phyloP scores from a whole-genome alignment of 2,797 vertebrate species.

The Lates japonicus region DNA sequence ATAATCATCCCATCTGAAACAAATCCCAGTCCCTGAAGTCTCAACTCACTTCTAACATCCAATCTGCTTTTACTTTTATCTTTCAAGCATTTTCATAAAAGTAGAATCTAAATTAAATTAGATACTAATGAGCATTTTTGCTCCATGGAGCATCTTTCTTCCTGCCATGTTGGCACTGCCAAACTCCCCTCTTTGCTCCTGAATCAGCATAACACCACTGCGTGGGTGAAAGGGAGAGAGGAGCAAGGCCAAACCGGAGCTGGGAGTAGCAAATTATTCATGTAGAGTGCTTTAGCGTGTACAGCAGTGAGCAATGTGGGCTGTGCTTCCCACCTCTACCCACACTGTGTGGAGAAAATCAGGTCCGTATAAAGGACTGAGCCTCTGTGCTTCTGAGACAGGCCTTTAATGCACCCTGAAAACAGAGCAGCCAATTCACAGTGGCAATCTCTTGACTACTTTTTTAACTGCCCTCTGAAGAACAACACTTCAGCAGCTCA shows the following conservation, averaged over 20 bases:
- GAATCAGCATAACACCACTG: slow-evolving; percentile 77
- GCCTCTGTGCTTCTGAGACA: slow-evolving; percentile 46
- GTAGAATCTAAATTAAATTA: slow-evolving; percentile 36
- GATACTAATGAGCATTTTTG: slow-evolving; percentile 40
- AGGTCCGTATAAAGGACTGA: slow-evolving; percentile 49
- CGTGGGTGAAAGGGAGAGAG: slow-evolving; percentile 72
- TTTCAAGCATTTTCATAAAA: slow-evolving; percentile 10
- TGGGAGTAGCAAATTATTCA: slow-evolving; percentile 80
- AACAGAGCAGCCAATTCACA: slow-evolving; percentile 52
- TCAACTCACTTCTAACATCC: background rate
- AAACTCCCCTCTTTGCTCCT: slow-evolving; percentile 64
- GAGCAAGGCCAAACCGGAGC: slow-evolving; percentile 70
- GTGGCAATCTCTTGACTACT: slow-evolving; percentile 12
- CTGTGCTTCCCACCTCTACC: slow-evolving; percentile 69
- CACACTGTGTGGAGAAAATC: slow-evolving; percentile 69
- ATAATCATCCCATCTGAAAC: slow-evolving; percentile 9
- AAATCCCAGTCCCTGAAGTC: slow-evolving; percentile 12
- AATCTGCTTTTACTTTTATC: slow-evolving; percentile 6
- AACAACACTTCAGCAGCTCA: slow-evolving; percentile 31
- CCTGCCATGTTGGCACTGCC: slow-evolving; percentile 59
- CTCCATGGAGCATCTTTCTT: slow-evolving; percentile 39
- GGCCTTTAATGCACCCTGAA: slow-evolving; percentile 49
- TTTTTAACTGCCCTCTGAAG: slow-evolving; percentile 31
- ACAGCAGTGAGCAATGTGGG: slow-evolving; percentile 65
- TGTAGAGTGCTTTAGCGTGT: slow-evolving; percentile 78